Percentiles rank a stretch among this genome's conserved stretches.
Conservation (phyloP, 2,888 invertebrate genomes). For the Erynnis tages region DNA sequence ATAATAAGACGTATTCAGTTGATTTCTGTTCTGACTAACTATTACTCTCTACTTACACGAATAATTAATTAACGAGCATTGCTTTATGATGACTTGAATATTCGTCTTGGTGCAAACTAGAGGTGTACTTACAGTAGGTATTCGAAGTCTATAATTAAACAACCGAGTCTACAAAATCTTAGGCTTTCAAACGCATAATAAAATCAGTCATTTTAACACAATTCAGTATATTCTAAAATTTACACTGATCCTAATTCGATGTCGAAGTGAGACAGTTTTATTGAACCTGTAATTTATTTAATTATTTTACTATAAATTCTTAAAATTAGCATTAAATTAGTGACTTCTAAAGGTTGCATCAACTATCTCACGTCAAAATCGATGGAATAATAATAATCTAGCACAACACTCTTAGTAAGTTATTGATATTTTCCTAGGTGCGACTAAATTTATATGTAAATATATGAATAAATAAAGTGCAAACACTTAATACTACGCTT, state of each 20-base stretch:
- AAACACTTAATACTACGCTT: conserved; percentile 82
- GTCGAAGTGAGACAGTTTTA: conserved; percentile 71
- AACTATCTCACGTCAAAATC: conserved; percentile 74
- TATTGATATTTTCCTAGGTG: conserved; percentile 82
- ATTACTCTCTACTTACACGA: conserved; percentile 73
- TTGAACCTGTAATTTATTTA: conserved; percentile 64
- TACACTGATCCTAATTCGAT: conserved; percentile 77
- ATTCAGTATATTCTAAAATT: conserved; percentile 79
- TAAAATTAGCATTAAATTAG: conserved; percentile 77
- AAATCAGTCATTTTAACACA: conserved; percentile 81
- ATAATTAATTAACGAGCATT: conserved; percentile 78
- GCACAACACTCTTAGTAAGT: conserved; percentile 82
- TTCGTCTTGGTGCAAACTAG: conserved; percentile 77
- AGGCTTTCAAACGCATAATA: conserved; percentile 80
- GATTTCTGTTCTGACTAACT: conserved; percentile 46
- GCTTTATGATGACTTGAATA: conserved; percentile 69
- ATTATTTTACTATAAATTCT: conserved; percentile 76
- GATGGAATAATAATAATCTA: conserved; percentile 68
- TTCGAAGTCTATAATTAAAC: conserved; percentile 67
- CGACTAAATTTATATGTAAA: conserved; percentile 79
- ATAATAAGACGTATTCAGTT: conserved; percentile 50
- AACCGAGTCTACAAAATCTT: conserved; percentile 78
- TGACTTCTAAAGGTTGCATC: conserved; percentile 72
- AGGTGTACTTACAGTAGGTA: conserved; percentile 74
- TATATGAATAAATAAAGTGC: conserved; percentile 82